These are phyloP conservation scores for Odontocolon sp. DNA, from an alignment of 2,888 invertebrate genomes.

Conservation along the genomic window DNA sequence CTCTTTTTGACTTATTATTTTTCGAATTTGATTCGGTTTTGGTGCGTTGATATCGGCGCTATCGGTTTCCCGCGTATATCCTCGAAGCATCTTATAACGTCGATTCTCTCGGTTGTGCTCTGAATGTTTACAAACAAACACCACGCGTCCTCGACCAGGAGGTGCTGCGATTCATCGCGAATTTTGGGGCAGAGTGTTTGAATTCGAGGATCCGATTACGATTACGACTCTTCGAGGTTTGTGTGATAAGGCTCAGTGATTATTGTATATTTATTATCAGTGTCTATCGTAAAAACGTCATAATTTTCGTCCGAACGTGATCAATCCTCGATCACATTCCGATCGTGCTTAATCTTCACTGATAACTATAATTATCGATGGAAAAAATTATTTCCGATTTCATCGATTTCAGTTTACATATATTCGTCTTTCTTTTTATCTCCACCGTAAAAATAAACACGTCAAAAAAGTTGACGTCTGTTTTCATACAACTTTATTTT, in stretches of 20 bases:
- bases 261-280: not conserved
- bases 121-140: slow-evolving; percentile 39
- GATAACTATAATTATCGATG: too few species aligned
- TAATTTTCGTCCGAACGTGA: not conserved
- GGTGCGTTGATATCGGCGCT: not conserved
- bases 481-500: not conserved
- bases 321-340: not conserved
- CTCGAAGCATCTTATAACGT: not conserved
- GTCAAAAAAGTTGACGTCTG: too few species aligned
- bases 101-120: not conserved
- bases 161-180: not conserved
- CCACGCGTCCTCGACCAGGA: slow-evolving; percentile 22
- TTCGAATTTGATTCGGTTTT: not conserved
- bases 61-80: slow-evolving; percentile 1
- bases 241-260: not conserved
- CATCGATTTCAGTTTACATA: too few species aligned
- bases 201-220: not conserved
- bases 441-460: too few species aligned
- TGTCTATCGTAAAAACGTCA: not conserved
- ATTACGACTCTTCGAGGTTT: slow-evolving; percentile 8
- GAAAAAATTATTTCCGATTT: not conserved
- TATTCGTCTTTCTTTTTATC: too few species aligned
- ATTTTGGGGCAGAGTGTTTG: not conserved
- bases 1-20: not conserved
- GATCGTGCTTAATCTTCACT: not conserved